Evolutionary conservation across 2,797 vertebrate genomes (phyloP).

Genomic region (Brachymystax lenok): DNA sequence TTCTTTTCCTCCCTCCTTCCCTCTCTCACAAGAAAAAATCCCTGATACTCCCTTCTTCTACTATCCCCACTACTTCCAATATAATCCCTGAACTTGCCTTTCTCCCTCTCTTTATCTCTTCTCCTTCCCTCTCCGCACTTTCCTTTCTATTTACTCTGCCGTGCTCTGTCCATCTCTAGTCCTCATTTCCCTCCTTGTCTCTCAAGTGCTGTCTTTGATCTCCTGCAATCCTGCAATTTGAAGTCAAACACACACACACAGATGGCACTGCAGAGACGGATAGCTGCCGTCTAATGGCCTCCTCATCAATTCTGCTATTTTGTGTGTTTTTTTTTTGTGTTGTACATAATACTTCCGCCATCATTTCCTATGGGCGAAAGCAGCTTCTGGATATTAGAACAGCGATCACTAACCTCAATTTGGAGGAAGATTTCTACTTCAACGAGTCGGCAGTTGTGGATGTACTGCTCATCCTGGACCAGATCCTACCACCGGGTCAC

Average conservation of each 20-base stretch:
- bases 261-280: no score
- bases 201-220: conserved; percentile 59
- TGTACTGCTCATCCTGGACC: no score
- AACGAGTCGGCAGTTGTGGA: no score
- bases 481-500: no score
- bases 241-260: conserved; percentile 36
- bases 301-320: no score
- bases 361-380: no score
- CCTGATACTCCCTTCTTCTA: conserved; percentile 39
- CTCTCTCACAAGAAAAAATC: conserved; percentile 13
- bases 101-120: conserved; percentile 48
- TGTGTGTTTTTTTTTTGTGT: no score
- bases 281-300: no score
- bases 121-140: conserved; percentile 18
- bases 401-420: no score
- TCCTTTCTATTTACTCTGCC: conserved; percentile 39
- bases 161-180: neutral
- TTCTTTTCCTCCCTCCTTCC: neutral
- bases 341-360: no score
- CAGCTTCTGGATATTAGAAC: no score
- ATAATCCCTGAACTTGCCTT: conserved; percentile 25
- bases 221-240: conserved; percentile 25
- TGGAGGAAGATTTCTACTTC: no score
- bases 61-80: conserved; percentile 32
- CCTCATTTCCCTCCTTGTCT: conserved; percentile 16